Percentiles rank a stretch among this genome's conserved stretches.
phyloP scores from a whole-genome alignment of 2,888 invertebrate genomes.

The Tipula unca region DNA sequence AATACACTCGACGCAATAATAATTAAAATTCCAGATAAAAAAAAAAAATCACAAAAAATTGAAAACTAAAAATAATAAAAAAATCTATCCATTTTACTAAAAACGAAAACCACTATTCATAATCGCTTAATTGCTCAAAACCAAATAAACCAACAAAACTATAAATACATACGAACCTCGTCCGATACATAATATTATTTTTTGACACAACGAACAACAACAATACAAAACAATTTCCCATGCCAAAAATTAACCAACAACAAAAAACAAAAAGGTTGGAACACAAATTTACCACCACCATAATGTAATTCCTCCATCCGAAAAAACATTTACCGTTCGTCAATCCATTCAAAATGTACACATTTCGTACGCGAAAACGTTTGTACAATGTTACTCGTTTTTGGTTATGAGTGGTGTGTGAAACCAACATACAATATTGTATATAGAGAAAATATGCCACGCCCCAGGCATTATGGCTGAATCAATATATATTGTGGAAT shows the following conservation, averaged over 20 bases:
- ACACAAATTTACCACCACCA: background rate
- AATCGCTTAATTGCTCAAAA: constrained; percentile 8
- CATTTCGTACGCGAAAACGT: background rate
- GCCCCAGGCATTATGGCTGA: constrained; percentile 8
- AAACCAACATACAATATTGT: too few relatives aligned
- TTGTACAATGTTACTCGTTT: background rate
- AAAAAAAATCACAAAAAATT: background rate
- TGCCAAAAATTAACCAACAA: too few relatives aligned
- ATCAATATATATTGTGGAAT: background rate
- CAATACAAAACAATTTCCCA: background rate
- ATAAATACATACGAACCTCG: background rate
- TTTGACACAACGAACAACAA: background rate
- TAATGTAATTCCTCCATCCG: background rate
- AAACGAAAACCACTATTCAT: background rate
- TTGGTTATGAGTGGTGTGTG: background rate
- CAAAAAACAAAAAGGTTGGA: background rate
- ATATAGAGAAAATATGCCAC: background rate
- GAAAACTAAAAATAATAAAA: background rate
- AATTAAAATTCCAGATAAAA: background rate
- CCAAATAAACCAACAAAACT: background rate
- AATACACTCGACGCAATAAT: background rate
- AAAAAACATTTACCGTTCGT: background rate
- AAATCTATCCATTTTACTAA: background rate
- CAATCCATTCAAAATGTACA: background rate
- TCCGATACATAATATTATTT: background rate